Percentiles rank a stretch among this genome's conserved stretches.
Conservation (phyloP, 2,113 vertebrate genomes). For the Labeo rohita region DNA sequence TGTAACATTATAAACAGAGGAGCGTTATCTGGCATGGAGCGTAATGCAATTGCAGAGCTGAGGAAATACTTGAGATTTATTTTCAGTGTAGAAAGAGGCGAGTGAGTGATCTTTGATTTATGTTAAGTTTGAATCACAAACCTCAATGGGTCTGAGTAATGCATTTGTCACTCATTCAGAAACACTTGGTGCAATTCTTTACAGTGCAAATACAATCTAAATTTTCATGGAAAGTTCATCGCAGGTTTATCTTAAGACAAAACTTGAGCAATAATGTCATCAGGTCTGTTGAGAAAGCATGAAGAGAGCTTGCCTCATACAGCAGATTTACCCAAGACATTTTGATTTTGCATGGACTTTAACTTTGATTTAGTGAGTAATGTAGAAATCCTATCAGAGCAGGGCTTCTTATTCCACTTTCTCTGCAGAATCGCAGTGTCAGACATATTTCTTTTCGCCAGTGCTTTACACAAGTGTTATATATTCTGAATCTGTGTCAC, state of each 20-base stretch:
- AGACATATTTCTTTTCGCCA: conserved; percentile 1
- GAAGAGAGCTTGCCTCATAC: not conserved
- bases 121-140: conserved; percentile 19
- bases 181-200: not conserved
- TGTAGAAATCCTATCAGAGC: conserved; percentile 20
- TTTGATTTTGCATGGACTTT: conserved; percentile 47
- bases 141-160: not conserved
- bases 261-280: not conserved
- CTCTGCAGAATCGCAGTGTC: conserved; percentile 40
- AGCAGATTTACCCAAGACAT: conserved; percentile 45
- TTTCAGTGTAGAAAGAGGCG: conserved; percentile 5
- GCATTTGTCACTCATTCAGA: not conserved
- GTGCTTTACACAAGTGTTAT: conserved; percentile 1
- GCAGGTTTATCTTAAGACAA: not conserved
- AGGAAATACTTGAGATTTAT: conserved; percentile 43
- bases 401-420: conserved; percentile 14
- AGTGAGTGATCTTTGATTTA: conserved; percentile 23
- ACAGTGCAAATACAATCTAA: not conserved
- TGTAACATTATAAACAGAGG: conserved; percentile 47
- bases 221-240: not conserved
- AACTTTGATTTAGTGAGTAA: conserved; percentile 55
- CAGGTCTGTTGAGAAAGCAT: not conserved
- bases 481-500: conserved; percentile 12
- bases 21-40: conserved; percentile 26
- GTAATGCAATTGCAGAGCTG: conserved; percentile 35